A percentile compares a stretch with the other conserved stretches of the same genome.
phyloP scores from a whole-genome alignment of 2,797 vertebrate genomes.

The Galagoides demidoff region DNA sequence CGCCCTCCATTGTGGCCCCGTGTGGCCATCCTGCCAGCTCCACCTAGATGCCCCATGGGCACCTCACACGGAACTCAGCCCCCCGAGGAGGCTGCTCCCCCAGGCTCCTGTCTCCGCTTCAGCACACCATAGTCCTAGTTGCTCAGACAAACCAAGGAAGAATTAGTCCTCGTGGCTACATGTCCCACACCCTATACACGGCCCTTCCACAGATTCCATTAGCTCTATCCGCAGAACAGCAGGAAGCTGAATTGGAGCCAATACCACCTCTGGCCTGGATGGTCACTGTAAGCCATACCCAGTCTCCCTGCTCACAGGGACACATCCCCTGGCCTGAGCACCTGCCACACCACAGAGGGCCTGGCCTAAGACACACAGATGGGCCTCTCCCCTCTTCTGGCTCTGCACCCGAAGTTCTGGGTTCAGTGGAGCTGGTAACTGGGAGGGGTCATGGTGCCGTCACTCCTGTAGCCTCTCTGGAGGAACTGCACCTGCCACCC shows the following conservation, averaged over 20 bases:
- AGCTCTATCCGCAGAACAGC: background rate
- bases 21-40: too few species aligned
- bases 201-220: background rate
- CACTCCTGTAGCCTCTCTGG: too few species aligned
- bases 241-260: background rate
- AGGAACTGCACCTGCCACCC: too few species aligned
- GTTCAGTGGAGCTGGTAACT: background rate
- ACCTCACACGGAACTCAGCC: background rate
- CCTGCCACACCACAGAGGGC: too few species aligned
- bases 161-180: background rate
- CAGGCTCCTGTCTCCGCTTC: too few species aligned
- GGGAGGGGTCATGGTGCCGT: too few species aligned
- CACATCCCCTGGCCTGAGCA: too few species aligned
- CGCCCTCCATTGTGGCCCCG: too few species aligned
- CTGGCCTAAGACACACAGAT: too few species aligned
- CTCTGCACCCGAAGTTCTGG: background rate
- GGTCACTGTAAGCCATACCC: background rate
- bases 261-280: background rate
- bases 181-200: background rate
- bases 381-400: background rate
- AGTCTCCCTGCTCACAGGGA: fast-evolving
- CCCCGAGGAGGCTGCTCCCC: too few species aligned
- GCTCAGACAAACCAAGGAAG: background rate
- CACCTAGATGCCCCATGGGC: too few species aligned
- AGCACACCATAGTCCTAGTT: too few species aligned